Evolutionary conservation across 2,113 vertebrate genomes (phyloP).

Genomic region (Boleophthalmus pectinirostris): DNA sequence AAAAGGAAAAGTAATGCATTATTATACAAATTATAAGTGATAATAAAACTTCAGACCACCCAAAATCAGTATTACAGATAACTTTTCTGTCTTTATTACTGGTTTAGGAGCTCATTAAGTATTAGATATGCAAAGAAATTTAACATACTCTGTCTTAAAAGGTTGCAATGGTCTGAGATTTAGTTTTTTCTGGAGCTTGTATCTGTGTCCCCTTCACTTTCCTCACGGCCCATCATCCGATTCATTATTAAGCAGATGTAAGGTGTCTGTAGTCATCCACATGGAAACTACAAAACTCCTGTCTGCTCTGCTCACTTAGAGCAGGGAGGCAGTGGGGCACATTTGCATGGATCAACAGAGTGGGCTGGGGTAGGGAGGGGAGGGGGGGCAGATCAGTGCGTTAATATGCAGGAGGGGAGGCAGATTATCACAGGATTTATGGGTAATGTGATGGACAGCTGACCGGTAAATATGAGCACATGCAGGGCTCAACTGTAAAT

Average conservation of each 20-base stretch:
- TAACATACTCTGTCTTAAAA: neutral
- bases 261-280: slow-evolving; percentile 65
- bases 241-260: slow-evolving; percentile 78
- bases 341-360: slow-evolving; percentile 65
- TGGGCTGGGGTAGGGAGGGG: slow-evolving; percentile 28
- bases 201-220: slow-evolving; percentile 46
- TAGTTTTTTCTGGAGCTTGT: slow-evolving; percentile 17
- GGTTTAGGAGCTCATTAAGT: neutral
- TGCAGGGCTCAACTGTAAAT: slow-evolving; percentile 44
- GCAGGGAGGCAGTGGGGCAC: slow-evolving; percentile 43
- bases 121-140: slow-evolving; percentile 20
- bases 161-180: neutral
- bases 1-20: too few species aligned
- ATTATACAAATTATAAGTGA: neutral
- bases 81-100: too few species aligned
- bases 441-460: slow-evolving; percentile 78
- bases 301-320: slow-evolving; percentile 52
- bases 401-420: slow-evolving; percentile 53
- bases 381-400: slow-evolving; percentile 29
- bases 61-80: too few species aligned
- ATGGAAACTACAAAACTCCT: slow-evolving; percentile 75
- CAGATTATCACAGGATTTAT: slow-evolving; percentile 67
- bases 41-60: neutral
- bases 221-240: slow-evolving; percentile 57
- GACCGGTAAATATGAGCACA: slow-evolving; percentile 66